phyloP scores from a whole-genome alignment of 2,797 vertebrate genomes.

The Nannoperca obscura region DNA sequence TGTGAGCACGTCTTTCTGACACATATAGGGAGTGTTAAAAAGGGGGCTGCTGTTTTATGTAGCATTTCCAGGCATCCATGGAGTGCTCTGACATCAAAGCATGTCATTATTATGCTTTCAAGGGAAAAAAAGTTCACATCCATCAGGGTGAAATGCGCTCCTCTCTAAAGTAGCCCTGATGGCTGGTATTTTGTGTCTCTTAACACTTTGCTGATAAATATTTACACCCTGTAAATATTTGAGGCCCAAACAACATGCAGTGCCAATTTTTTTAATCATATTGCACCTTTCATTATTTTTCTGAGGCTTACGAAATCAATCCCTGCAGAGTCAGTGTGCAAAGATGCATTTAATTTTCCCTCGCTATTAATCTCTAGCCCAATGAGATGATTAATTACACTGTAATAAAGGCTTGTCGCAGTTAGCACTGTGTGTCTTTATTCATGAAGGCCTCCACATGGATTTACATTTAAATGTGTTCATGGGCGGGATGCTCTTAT shows the following conservation, averaged over 20 bases:
- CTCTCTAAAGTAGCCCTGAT: conserved; percentile 57
- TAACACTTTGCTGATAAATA: conserved; percentile 76
- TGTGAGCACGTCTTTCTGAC: conserved; percentile 67
- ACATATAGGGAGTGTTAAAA: conserved; percentile 66
- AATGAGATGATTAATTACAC: conserved; percentile 81
- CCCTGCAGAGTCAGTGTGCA: conserved; percentile 57
- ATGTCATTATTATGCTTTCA: conserved; percentile 74
- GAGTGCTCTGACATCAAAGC: conserved; percentile 65
- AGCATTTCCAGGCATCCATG: conserved; percentile 57
- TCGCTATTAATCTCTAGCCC: conserved; percentile 77
- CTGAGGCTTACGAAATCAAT: conserved; percentile 73
- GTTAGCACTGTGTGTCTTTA: conserved; percentile 66
- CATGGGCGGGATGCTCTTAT: conserved; percentile 68
- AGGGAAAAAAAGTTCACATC: conserved; percentile 61
- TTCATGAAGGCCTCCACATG: conserved; percentile 61
- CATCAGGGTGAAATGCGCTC: conserved; percentile 67
- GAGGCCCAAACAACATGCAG: conserved; percentile 60
- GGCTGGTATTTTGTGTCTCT: conserved; percentile 56
- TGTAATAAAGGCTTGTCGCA: conserved; percentile 68
- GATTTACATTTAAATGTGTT: conserved; percentile 78
- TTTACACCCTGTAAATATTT: conserved; percentile 77
- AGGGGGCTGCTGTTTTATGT: conserved; percentile 73
- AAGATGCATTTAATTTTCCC: conserved; percentile 78
- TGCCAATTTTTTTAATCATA: conserved; percentile 76
- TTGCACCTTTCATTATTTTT: conserved; percentile 71